These are phyloP conservation scores for Paraescarpia echinospica DNA, from an alignment of 1,140 invertebrate genomes.

Conservation along the genomic window DNA sequence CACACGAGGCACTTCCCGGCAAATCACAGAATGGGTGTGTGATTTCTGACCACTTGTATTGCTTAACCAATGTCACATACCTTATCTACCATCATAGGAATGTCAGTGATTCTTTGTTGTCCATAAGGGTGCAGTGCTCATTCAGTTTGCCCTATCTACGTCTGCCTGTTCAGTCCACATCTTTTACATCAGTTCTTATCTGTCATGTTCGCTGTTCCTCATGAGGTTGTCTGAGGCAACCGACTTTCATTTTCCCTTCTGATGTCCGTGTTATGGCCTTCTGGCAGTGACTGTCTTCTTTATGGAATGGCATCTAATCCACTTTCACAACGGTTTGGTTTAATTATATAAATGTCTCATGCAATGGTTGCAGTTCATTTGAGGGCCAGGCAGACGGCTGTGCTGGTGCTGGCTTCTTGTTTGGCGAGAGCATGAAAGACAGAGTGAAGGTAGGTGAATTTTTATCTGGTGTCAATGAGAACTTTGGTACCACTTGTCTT, in stretches of 20 bases:
- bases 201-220: neutral
- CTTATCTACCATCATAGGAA: neutral
- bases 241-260: too few relatives aligned
- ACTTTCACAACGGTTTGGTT: too few relatives aligned
- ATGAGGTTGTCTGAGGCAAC: too few relatives aligned
- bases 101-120: too few relatives aligned
- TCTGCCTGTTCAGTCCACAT: neutral
- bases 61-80: neutral
- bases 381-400: neutral
- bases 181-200: neutral
- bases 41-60: neutral
- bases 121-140: too few relatives aligned
- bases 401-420: conserved; percentile 70
- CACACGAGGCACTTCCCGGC: neutral
- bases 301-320: neutral
- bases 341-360: neutral
- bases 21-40: neutral
- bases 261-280: too few relatives aligned
- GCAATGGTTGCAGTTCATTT: neutral
- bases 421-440: conserved; percentile 87
- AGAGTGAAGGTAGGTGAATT: conserved; percentile 66
- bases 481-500: neutral
- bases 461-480: neutral
- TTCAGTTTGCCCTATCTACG: too few relatives aligned
- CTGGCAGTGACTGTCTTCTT: too few relatives aligned